Conservation (phyloP, 2,888 invertebrate species). For the Seira musarum region DNA sequence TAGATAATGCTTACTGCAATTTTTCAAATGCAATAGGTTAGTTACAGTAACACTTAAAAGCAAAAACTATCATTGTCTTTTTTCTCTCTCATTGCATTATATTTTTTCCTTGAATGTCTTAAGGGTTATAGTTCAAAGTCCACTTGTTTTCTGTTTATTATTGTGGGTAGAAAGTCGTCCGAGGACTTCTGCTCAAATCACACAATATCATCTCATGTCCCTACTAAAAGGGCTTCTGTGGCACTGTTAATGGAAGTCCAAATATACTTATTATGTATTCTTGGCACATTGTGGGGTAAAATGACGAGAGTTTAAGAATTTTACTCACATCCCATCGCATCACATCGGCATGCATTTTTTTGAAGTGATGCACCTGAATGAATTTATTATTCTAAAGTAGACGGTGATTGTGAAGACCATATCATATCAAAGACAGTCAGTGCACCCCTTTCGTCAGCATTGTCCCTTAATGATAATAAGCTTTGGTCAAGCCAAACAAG, state of each 20-base stretch:
- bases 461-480: no score
- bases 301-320: not conserved
- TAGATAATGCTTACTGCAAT: not conserved
- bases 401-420: not conserved
- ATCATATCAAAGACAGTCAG: not conserved
- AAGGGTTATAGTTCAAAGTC: slow-evolving; percentile 55
- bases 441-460: no score
- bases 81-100: slow-evolving; percentile 3
- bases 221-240: no score
- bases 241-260: not conserved
- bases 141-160: slow-evolving; percentile 25
- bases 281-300: not conserved
- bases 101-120: not conserved
- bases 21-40: slow-evolving; percentile 20
- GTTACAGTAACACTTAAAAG: not conserved
- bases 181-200: slow-evolving; percentile 31
- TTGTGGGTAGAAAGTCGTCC: slow-evolving; percentile 53
- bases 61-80: slow-evolving; percentile 9
- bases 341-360: not conserved
- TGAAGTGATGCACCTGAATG: slow-evolving; percentile 31
- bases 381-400: slow-evolving; percentile 9
- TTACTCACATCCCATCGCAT: not conserved
- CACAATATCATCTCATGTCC: no score
- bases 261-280: not conserved
- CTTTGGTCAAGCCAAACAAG: no score